Conservation (phyloP, 2,888 invertebrate species). For the Tachina grossa region DNA sequence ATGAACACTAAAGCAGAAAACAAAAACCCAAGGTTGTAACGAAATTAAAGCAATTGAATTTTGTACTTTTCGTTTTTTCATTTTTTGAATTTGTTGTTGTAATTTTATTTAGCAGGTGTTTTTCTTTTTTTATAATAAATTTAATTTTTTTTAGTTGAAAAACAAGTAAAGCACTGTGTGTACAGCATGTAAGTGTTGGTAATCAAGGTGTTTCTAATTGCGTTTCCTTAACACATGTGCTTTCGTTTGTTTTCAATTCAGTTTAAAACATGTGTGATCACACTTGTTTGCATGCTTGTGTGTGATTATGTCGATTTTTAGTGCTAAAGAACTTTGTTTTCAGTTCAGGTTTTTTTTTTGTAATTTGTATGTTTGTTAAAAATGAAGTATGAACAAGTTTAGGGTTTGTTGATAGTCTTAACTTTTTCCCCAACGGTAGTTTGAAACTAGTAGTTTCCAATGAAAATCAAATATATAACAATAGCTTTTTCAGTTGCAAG, state of each 20-base stretch:
- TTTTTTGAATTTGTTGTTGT: constrained; percentile 3
- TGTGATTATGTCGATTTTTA: neutral
- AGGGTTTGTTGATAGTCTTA: no score
- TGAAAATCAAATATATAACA: neutral
- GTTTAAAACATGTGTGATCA: neutral
- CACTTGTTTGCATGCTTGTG: neutral
- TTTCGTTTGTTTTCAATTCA: constrained; percentile 28
- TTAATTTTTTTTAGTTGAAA: constrained; percentile 43
- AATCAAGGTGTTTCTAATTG: constrained; percentile 62
- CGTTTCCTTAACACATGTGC: constrained; percentile 48
- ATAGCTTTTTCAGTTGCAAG: no score
- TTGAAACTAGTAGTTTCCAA: neutral
- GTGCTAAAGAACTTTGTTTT: neutral
- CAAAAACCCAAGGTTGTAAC: constrained; percentile 40
- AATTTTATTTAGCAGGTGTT: constrained; percentile 51
- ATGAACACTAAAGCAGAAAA: constrained; percentile 12
- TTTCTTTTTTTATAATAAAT: constrained; percentile 16
- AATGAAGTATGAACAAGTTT: no score
- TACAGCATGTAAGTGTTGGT: constrained; percentile 17
- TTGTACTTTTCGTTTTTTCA: neutral
- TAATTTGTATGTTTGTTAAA: no score
- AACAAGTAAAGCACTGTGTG: constrained; percentile 16
- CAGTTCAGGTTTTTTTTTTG: no score
- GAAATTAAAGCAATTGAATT: constrained; percentile 58
- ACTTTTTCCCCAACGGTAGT: neutral